Evolutionary conservation across 2,113 vertebrate genomes (phyloP).

Genomic region (Psittacula cyanocephala): DNA sequence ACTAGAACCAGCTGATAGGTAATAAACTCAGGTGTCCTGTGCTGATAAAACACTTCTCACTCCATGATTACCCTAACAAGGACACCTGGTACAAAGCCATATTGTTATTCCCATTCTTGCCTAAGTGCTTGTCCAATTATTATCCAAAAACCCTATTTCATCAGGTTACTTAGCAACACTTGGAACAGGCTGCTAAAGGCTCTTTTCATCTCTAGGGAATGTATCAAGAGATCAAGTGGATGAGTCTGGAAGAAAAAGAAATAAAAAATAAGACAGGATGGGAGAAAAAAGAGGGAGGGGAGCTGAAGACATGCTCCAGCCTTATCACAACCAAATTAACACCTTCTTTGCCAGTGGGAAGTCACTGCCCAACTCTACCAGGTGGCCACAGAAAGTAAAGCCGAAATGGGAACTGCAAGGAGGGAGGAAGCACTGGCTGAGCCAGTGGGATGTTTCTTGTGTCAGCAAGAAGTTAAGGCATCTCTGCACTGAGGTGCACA

Average conservation of each 20-base stretch:
- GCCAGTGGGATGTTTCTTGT: not conserved
- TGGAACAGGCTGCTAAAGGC: not conserved
- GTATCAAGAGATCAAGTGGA: not conserved
- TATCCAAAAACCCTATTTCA: not conserved
- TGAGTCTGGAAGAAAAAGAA: not conserved
- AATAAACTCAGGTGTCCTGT: not conserved
- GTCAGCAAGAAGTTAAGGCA: not conserved
- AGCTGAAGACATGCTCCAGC: not conserved
- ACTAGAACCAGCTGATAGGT: not conserved
- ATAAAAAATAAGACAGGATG: not conserved
- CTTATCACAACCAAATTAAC: not conserved
- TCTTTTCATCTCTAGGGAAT: not conserved
- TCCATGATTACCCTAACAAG: not conserved
- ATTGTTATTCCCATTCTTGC: not conserved
- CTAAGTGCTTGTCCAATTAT: not conserved
- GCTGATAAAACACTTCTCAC: not conserved
- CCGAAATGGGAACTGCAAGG: too few species aligned
- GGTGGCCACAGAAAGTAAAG: not conserved
- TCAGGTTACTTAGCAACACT: not conserved
- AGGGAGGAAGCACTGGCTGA: accelerated
- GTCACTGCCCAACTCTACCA: not conserved
- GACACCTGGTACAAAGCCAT: not conserved
- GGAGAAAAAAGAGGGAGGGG: accelerated
- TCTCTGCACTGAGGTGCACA: too few species aligned
- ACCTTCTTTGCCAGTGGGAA: not conserved